phyloP scores from a whole-genome alignment of 2,113 vertebrate genomes.

The Oryctolagus cuniculus region DNA sequence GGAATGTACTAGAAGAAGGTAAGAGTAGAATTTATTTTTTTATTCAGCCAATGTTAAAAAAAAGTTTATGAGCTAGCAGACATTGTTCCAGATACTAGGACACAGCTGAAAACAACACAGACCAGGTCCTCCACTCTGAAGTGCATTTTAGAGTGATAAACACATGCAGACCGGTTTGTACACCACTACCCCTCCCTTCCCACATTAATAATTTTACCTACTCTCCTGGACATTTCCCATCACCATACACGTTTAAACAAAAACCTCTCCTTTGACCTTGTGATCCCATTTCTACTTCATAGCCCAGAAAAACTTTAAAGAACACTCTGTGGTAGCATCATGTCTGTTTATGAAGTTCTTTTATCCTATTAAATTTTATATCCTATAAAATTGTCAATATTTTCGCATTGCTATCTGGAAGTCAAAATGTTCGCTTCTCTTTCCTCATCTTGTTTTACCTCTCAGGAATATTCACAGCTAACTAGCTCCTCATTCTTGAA shows the following conservation, averaged over 20 bases:
- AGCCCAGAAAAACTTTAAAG: not conserved
- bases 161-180: not conserved
- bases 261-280: slow-evolving; percentile 23
- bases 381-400: too few species aligned
- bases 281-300: not conserved
- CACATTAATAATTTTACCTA: not conserved
- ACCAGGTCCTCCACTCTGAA: not conserved
- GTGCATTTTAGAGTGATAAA: not conserved
- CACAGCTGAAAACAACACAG: not conserved
- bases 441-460: not conserved
- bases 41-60: slow-evolving; percentile 24
- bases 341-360: not conserved
- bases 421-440: not conserved
- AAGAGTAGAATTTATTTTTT: not conserved
- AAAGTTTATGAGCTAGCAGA: not conserved
- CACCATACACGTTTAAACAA: not conserved
- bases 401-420: not conserved
- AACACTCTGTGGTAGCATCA: not conserved
- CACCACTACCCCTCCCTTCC: too few species aligned
- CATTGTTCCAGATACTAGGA: not conserved
- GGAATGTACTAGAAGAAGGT: not conserved
- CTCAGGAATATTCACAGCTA: not conserved
- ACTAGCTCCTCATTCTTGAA: not conserved
- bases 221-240: not conserved
- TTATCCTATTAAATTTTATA: not conserved